These are phyloP conservation scores for Auanema freiburgensis DNA, from an alignment of 2,888 invertebrate species.

Conservation along the genomic window DNA sequence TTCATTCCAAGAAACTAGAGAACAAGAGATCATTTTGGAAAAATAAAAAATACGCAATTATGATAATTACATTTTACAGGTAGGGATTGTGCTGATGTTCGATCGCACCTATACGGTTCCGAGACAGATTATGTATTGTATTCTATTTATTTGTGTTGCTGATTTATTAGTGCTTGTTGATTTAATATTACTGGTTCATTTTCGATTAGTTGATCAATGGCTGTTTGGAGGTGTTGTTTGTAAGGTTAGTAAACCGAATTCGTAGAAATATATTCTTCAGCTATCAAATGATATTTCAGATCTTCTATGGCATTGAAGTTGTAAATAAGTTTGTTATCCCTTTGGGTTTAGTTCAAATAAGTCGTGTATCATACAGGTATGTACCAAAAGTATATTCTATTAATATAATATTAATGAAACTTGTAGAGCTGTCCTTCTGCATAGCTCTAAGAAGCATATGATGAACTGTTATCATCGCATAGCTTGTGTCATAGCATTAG, in stretches of 20 bases:
- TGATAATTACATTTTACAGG: background rate
- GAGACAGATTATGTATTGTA: constrained; percentile 9
- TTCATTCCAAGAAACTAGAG: too few relatives aligned
- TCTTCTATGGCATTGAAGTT: constrained; percentile 32
- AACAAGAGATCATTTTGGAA: too few relatives aligned
- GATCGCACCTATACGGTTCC: constrained; percentile 3
- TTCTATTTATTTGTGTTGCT: constrained; percentile 6
- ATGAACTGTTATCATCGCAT: constrained; percentile 6
- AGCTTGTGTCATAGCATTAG: constrained; percentile 9
- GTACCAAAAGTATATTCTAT: background rate
- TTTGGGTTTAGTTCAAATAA: constrained; percentile 38
- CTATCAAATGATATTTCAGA: constrained; percentile 13
- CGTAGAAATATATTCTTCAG: too few relatives aligned
- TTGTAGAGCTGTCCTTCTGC: background rate
- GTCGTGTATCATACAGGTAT: constrained; percentile 33
- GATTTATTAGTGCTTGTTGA: constrained; percentile 4
- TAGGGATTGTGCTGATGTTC: background rate
- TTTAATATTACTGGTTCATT: constrained; percentile 3
- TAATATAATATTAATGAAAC: too few relatives aligned
- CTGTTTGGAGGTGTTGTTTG: constrained; percentile 5
- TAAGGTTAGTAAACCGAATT: constrained; percentile 3
- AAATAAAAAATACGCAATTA: too few relatives aligned
- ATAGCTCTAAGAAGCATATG: constrained; percentile 11
- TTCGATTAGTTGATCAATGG: constrained; percentile 6
- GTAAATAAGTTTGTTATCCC: constrained; percentile 47